Percentiles rank a stretch among this genome's conserved stretches.
Conservation (phyloP, 1,140 invertebrate genomes). For the Rhopalosiphum padi region DNA sequence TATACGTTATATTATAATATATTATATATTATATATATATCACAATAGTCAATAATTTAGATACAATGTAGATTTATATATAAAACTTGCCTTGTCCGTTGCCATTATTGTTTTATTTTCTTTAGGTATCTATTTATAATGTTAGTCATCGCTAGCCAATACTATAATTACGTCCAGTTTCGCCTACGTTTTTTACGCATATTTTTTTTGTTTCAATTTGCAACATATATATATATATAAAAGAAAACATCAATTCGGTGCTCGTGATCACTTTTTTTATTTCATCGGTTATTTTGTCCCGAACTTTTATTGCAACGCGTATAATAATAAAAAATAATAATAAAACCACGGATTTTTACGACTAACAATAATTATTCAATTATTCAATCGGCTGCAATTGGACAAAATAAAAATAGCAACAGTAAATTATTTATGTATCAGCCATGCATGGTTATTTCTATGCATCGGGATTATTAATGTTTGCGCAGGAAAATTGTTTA, state of each 20-base stretch:
- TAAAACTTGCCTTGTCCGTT: no score
- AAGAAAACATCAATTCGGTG: not conserved
- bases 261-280: not conserved
- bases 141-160: not conserved
- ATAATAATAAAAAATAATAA: not conserved
- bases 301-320: not conserved
- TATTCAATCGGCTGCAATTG: not conserved
- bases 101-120: not conserved
- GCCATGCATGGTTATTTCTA: not conserved
- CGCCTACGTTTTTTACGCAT: not conserved
- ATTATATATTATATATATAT: no score
- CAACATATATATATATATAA: not conserved
- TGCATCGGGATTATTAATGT: not conserved
- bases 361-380: constrained; percentile 7
- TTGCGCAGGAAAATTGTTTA: not conserved
- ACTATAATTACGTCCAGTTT: not conserved
- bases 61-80: no score
- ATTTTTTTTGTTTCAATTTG: not conserved
- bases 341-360: not conserved
- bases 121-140: not conserved
- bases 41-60: no score
- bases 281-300: not conserved
- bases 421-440: not conserved
- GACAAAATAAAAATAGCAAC: not conserved
- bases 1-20: not conserved